These are phyloP conservation scores for Rapana venosa DNA, from an alignment of 2,888 invertebrate genomes.

Conservation along the genomic window DNA sequence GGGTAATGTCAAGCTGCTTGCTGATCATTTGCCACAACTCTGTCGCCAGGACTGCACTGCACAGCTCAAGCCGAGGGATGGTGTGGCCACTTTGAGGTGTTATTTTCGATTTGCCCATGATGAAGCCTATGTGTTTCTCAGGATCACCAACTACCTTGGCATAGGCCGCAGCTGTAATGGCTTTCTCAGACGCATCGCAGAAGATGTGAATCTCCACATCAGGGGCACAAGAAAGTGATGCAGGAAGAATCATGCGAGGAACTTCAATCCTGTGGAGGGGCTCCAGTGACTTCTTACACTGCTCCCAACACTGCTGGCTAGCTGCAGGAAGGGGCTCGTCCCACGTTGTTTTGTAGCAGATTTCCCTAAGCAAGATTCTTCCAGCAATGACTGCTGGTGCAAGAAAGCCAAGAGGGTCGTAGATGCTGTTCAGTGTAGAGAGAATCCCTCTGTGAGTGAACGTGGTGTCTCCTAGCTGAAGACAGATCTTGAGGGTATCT, in stretches of 20 bases:
- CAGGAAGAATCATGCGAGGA: slow-evolving; percentile 35
- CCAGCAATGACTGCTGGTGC: slow-evolving; percentile 38
- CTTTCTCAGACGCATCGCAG: slow-evolving; percentile 51
- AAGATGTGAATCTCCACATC: slow-evolving; percentile 43
- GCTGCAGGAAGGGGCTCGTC: neutral
- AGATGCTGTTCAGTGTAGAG: slow-evolving; percentile 41
- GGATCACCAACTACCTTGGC: neutral
- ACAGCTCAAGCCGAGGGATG: neutral
- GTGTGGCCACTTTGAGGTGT: neutral
- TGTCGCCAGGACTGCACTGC: too few relatives aligned
- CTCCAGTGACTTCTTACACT: slow-evolving; percentile 28
- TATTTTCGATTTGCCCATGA: neutral
- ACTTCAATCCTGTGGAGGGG: slow-evolving; percentile 21
- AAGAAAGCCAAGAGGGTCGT: slow-evolving; percentile 42
- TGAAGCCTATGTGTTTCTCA: neutral
- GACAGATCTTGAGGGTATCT: slow-evolving; percentile 27
- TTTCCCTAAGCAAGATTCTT: slow-evolving; percentile 29
- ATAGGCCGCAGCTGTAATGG: slow-evolving; percentile 45
- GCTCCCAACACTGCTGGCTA: slow-evolving; percentile 23
- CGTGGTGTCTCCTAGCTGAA: slow-evolving; percentile 12
- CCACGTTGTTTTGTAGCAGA: neutral
- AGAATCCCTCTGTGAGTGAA: slow-evolving; percentile 40
- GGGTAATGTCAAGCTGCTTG: too few relatives aligned
- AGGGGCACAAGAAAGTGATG: neutral
- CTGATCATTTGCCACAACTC: too few relatives aligned